phyloP scores from a whole-genome alignment of 2,888 invertebrate species.

The Pollenia griseotomentosa region DNA sequence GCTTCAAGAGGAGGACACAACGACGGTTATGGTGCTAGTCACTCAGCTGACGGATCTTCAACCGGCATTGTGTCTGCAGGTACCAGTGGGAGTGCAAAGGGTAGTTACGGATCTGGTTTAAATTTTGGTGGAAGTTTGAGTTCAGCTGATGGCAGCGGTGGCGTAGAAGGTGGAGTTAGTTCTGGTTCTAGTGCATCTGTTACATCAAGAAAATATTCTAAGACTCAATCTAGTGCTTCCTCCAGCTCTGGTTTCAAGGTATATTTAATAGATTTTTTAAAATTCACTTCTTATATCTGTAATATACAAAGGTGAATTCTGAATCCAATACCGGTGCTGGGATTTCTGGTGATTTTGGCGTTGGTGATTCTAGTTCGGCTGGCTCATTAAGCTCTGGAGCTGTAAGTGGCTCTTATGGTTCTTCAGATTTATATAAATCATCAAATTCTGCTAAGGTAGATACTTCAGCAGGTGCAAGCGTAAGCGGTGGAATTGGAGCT shows the following conservation, averaged over 20 bases:
- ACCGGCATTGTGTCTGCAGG: neutral
- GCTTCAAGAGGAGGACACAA: neutral
- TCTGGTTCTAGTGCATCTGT: neutral
- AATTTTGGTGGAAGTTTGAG: no score
- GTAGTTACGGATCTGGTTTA: neutral
- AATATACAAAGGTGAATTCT: no score
- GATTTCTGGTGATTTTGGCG: constrained; percentile 34
- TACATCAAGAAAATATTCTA: no score
- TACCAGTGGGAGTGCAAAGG: neutral
- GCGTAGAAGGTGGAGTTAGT: neutral
- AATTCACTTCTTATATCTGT: no score
- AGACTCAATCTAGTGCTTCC: neutral
- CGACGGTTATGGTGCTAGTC: neutral
- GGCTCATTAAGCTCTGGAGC: neutral
- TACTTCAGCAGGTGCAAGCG: neutral
- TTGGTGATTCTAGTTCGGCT: neutral
- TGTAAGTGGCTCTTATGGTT: no score
- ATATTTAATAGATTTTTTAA: neutral
- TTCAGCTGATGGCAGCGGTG: neutral
- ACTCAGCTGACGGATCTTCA: neutral
- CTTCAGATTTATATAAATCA: no score
- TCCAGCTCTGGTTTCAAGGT: constrained; percentile 35
- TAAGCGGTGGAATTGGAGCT: constrained; percentile 1
- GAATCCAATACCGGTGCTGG: no score
- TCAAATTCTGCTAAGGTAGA: no score